Percentiles rank a stretch among this genome's conserved stretches.
phyloP scores from a whole-genome alignment of 2,888 invertebrate species.

The Allophyes oxyacanthae region DNA sequence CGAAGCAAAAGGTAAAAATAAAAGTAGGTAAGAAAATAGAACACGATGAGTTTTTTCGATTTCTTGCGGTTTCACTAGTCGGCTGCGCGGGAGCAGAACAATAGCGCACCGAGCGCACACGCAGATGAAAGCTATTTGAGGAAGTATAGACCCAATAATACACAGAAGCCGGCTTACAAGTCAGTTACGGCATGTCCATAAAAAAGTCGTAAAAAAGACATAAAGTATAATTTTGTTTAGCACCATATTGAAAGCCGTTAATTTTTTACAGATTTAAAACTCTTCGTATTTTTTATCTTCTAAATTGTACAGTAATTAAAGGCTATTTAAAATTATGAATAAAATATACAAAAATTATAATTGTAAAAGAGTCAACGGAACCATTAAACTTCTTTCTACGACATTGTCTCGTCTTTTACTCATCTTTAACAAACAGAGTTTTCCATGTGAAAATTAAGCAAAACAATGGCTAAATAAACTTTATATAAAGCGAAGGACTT shows the following conservation, averaged over 20 bases:
- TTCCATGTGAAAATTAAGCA: constrained; percentile 60
- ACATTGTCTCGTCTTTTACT: constrained; percentile 31
- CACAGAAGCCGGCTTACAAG: constrained; percentile 2
- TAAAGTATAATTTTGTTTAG: constrained; percentile 4
- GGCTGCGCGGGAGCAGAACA: constrained; percentile 11
- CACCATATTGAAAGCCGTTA: background rate
- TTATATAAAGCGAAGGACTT: constrained; percentile 61
- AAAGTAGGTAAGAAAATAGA: too few relatives aligned
- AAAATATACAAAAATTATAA: background rate
- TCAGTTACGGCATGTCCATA: background rate
- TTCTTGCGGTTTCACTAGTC: constrained; percentile 6
- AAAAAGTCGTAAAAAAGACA: background rate
- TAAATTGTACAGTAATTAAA: background rate
- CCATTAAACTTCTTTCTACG: constrained; percentile 31
- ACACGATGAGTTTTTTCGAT: background rate
- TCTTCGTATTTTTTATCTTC: background rate
- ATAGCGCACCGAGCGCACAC: constrained; percentile 6
- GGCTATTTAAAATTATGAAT: background rate
- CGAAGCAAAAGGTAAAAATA: background rate
- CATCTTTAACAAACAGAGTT: constrained; percentile 49
- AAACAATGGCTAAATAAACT: constrained; percentile 60
- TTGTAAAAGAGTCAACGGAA: constrained; percentile 20
- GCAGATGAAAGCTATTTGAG: constrained; percentile 5
- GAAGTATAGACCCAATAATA: constrained; percentile 12
- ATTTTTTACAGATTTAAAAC: background rate